These are phyloP conservation scores for Phenganax marumi DNA, from an alignment of 92 coral and sea anemone species.

Conservation along the genomic window DNA sequence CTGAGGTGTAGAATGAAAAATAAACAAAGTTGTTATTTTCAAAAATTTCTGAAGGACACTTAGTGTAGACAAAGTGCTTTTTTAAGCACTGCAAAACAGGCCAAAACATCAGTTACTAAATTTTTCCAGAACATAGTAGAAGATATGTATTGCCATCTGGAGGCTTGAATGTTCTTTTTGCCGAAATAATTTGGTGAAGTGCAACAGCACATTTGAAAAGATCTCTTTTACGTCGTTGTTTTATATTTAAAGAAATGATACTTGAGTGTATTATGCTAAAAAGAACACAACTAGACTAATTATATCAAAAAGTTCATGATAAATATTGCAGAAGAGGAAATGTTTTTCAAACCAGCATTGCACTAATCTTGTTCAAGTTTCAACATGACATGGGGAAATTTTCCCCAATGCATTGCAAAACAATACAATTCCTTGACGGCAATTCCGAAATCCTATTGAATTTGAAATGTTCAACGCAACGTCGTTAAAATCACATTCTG, in stretches of 20 bases:
- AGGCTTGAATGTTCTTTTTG: background rate
- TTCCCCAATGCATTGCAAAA: background rate
- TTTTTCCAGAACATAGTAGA: background rate
- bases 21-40: background rate
- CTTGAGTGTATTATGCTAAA: too few species aligned
- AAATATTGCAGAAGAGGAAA: background rate
- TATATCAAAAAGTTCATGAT: too few species aligned
- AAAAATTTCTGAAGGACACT: background rate
- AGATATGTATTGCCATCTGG: too few species aligned
- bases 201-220: too few species aligned
- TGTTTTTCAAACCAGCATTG: background rate
- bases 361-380: background rate
- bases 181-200: too few species aligned
- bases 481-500: conserved; percentile 2
- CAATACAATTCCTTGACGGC: background rate
- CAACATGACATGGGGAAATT: background rate
- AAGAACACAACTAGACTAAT: too few species aligned
- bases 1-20: background rate
- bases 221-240: too few species aligned
- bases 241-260: too few species aligned
- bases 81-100: background rate
- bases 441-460: background rate
- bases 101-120: background rate
- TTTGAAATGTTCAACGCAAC: background rate
- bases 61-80: background rate